Evolutionary conservation across 1,140 invertebrate species (phyloP), one percentile per base, ranked within the genome.

Genomic region (Drosophila bocki): DNA sequence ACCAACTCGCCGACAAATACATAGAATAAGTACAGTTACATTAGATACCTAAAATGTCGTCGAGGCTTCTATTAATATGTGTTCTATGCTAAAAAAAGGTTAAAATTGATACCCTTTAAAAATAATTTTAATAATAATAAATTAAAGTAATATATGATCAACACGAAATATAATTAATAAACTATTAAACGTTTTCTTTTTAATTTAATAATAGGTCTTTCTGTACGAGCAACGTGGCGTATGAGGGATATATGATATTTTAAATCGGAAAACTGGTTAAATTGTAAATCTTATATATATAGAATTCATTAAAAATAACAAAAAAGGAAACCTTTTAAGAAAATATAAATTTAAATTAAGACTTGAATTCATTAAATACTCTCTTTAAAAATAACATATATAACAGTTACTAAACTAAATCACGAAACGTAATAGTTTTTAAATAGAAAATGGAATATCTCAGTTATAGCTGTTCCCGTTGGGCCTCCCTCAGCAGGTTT

Each of bases 401-500:
- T 1, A 17, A 33, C 5, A 51, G 13, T 7, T 12, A 3, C 48
- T 17, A 17, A 33, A 33, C n/a, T 51, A 12, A 17, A 32, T 33
- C 8, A 29, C 3, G n/a, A 26, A 32, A 13, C 6, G 22, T 56
- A 39, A 57, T 12, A 39, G 7, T 26, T 3, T 33, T 33, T 11
- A 3, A 51, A 11, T 29, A n/a, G 6, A 33, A 19, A 54, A 9
- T n/a, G 11, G 11, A 5, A 63, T 59, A 56, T 39, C 13, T 7
- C 7, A 45, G 29, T 15, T 32, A 11, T 8, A 7, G 11, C 22
- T 26, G 15, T 12, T 26, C 5, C 3, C 11, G 3, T 2, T 47
- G 8, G 11, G 17, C 17, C n/a, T 7, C 26, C 15, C 13, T 47
- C 17, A 84, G 29, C 74, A 69, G 19, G 74, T 80, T 45, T 92